Conservation (phyloP, 2,888 invertebrate species). For the Oxyteleia sp. region DNA sequence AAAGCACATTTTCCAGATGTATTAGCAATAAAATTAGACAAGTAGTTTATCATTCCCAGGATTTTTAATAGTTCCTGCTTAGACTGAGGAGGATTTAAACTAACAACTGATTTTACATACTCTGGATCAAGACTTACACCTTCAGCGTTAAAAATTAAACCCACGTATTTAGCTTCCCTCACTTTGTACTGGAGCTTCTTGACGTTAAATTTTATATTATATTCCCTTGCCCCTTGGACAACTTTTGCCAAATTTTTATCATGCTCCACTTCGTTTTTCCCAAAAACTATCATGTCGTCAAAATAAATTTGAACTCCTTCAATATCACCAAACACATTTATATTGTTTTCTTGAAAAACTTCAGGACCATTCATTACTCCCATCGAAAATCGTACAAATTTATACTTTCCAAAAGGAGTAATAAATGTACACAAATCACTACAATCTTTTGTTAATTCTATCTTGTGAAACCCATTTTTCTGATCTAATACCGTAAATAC, state of each 20-base stretch:
- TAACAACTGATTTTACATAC: conserved; percentile 36
- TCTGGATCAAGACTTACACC: conserved; percentile 38
- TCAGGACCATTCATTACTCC: conserved; percentile 81
- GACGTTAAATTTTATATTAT: conserved; percentile 53
- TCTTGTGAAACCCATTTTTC: conserved; percentile 71
- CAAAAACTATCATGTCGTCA: conserved; percentile 82
- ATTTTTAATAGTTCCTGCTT: conserved; percentile 33
- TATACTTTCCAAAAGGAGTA: conserved; percentile 4
- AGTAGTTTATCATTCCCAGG: conserved; percentile 30
- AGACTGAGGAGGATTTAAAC: conserved; percentile 17
- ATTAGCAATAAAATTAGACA: conserved; percentile 12
- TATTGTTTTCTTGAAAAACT: conserved; percentile 81
- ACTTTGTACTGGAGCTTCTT: conserved; percentile 53
- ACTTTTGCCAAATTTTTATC: conserved; percentile 33
- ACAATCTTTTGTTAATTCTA: conserved; percentile 53
- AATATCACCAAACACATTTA: conserved; percentile 81
- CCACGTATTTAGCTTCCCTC: conserved; percentile 59
- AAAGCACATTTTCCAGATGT: background rate
- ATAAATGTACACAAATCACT: conserved; percentile 59
- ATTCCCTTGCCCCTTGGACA: conserved; percentile 5
- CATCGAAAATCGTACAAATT: conserved; percentile 81
- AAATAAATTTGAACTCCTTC: conserved; percentile 81
- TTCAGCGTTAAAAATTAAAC: conserved; percentile 30
- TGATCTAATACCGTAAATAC: conserved; percentile 60
- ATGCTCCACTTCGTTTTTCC: conserved; percentile 67